Evolutionary conservation across 2,888 invertebrate genomes (phyloP).

Genomic region (Branchipolynoe longqiensis): DNA sequence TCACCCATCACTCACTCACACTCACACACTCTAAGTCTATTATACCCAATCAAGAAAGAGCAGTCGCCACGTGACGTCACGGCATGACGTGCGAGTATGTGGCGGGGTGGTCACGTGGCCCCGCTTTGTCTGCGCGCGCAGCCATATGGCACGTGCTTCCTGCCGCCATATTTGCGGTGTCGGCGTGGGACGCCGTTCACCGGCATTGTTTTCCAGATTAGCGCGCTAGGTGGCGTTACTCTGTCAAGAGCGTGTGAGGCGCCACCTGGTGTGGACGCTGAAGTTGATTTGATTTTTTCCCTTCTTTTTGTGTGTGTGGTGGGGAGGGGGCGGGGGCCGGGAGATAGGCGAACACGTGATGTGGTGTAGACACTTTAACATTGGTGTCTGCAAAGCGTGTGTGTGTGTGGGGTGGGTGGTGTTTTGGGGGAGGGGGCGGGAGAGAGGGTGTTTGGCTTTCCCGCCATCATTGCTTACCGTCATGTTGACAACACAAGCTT

Average conservation of each 20-base stretch:
- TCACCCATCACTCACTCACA: no score
- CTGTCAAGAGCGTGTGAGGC: slow-evolving; percentile 7
- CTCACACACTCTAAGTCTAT: no score
- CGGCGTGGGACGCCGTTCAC: not conserved
- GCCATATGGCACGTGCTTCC: not conserved
- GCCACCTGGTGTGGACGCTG: not conserved
- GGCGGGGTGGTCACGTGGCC: slow-evolving; percentile 8
- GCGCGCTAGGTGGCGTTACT: not conserved
- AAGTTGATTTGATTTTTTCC: not conserved
- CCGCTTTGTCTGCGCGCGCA: slow-evolving; percentile 26
- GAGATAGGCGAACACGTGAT: not conserved
- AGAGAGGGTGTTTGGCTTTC: not conserved
- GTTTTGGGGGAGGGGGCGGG: not conserved
- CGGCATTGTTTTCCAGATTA: slow-evolving; percentile 1
- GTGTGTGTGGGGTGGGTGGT: not conserved
- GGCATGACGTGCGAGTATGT: not conserved
- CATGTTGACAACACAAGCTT: no score
- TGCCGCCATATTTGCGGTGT: not conserved
- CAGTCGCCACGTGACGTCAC: slow-evolving; percentile 8
- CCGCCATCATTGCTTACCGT: no score
- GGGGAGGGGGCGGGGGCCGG: not conserved
- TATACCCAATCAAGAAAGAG: no score
- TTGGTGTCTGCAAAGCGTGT: not conserved
- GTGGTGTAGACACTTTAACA: not conserved
- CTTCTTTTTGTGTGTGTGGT: no score